phyloP scores from a whole-genome alignment of 2,113 vertebrate species.

The Dermatemys mawii region DNA sequence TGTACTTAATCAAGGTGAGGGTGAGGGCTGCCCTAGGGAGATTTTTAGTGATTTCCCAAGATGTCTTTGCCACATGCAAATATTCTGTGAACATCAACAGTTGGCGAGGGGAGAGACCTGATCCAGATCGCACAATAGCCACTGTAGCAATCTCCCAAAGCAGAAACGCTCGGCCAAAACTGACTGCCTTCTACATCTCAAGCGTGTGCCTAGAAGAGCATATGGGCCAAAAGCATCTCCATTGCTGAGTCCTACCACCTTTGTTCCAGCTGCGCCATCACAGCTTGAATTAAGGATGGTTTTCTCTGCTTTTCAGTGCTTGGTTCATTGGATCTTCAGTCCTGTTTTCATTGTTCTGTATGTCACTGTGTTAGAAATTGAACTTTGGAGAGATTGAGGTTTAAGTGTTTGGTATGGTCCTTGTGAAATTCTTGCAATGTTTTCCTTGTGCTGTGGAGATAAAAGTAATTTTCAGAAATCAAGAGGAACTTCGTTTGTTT shows the following conservation, averaged over 20 bases:
- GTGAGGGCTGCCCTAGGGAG: background rate
- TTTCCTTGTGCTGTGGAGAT: background rate
- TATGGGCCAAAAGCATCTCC: background rate
- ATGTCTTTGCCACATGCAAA: slow-evolving; percentile 13
- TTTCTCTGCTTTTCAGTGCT: background rate
- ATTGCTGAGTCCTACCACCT: background rate
- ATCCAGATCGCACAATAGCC: background rate
- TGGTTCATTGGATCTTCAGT: background rate
- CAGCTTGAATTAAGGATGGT: background rate
- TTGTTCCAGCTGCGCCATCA: background rate
- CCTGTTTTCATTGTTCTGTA: slow-evolving; percentile 41
- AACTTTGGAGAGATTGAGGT: slow-evolving; percentile 27
- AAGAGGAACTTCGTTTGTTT: slow-evolving; percentile 63
- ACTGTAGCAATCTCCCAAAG: background rate
- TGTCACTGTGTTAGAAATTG: slow-evolving; percentile 65
- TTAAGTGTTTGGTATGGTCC: background rate
- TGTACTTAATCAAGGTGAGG: background rate
- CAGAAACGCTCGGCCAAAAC: slow-evolving; percentile 38
- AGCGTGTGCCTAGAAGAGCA: background rate
- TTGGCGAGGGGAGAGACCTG: background rate
- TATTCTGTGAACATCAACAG: background rate
- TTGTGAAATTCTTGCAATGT: background rate
- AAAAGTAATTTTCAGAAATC: slow-evolving; percentile 38
- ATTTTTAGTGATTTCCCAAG: background rate
- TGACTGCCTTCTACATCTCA: background rate